A percentile compares a stretch with the other conserved stretches of the same genome.
Evolutionary conservation across 2,888 invertebrate genomes (phyloP).

Genomic region (Axea sp.): DNA sequence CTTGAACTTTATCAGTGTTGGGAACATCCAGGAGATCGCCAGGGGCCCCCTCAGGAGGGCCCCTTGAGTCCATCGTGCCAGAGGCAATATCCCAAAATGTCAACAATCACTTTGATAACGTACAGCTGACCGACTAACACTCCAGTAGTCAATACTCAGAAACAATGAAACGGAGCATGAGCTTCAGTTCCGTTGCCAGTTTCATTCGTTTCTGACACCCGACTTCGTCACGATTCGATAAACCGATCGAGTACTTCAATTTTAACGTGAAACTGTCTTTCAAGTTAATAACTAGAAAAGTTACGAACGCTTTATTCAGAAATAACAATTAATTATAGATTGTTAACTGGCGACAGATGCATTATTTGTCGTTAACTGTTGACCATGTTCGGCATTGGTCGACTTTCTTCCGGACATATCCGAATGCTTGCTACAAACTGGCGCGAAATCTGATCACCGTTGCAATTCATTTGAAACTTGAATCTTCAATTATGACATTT

Average conservation of each 20-base stretch:
- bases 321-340: not conserved
- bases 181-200: not conserved
- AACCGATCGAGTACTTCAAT: no score
- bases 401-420: not conserved
- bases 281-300: not conserved
- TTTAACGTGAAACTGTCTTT: no score
- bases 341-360: not conserved
- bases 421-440: no score
- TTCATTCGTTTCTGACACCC: not conserved
- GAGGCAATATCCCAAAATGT: conserved; percentile 46
- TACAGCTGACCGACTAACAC: conserved; percentile 26
- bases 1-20: conserved; percentile 71
- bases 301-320: not conserved
- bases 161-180: conserved; percentile 13
- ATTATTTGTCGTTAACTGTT: not conserved
- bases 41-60: conserved; percentile 79
- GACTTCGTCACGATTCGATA: no score
- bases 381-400: not conserved
- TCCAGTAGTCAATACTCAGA: conserved; percentile 29
- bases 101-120: conserved; percentile 47
- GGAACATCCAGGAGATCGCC: conserved; percentile 72
- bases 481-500: no score
- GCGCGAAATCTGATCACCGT: no score
- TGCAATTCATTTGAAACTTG: no score
- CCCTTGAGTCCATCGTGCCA: conserved; percentile 76